phyloP scores from a whole-genome alignment of 2,797 vertebrate genomes.

The Sparus aurata region DNA sequence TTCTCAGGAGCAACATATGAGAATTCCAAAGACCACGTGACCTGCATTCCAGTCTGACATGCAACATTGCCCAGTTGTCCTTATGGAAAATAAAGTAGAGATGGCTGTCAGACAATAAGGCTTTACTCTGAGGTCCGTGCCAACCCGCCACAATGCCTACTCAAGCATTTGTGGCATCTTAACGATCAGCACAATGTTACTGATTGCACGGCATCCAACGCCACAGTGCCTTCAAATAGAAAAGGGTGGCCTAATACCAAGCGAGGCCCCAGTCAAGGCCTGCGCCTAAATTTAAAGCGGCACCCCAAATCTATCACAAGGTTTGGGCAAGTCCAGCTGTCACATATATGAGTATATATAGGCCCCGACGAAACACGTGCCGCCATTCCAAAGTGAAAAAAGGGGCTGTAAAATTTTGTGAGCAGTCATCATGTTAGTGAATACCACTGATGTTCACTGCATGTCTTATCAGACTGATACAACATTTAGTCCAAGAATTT shows the following conservation, averaged over 20 bases:
- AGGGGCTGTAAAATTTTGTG: slow-evolving; percentile 38
- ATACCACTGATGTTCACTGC: slow-evolving; percentile 37
- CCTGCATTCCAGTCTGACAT: slow-evolving; percentile 64
- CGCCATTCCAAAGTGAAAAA: slow-evolving; percentile 60
- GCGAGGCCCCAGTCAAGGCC: slow-evolving; percentile 63
- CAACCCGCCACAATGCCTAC: slow-evolving; percentile 36
- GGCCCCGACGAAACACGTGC: slow-evolving; percentile 66
- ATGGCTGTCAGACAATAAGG: slow-evolving; percentile 49
- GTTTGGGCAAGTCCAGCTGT: slow-evolving; percentile 76
- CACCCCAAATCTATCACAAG: slow-evolving; percentile 58
- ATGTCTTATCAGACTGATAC: background rate
- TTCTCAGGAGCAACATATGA: slow-evolving; percentile 59
- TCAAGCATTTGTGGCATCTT: slow-evolving; percentile 44
- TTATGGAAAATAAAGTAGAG: slow-evolving; percentile 56
- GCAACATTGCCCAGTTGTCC: slow-evolving; percentile 72
- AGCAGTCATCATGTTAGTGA: slow-evolving; percentile 54
- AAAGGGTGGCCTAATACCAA: slow-evolving; percentile 46
- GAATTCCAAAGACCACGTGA: slow-evolving; percentile 64
- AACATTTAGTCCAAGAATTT: background rate
- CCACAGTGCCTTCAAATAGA: slow-evolving; percentile 30
- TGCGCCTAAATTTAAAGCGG: slow-evolving; percentile 77
- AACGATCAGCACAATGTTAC: slow-evolving; percentile 51
- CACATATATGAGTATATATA: slow-evolving; percentile 80
- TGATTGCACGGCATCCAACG: slow-evolving; percentile 42
- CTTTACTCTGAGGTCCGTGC: slow-evolving; percentile 28